Evolutionary conservation across 2,113 vertebrate species (phyloP).

Genomic region (Ceyx cyanopectus): DNA sequence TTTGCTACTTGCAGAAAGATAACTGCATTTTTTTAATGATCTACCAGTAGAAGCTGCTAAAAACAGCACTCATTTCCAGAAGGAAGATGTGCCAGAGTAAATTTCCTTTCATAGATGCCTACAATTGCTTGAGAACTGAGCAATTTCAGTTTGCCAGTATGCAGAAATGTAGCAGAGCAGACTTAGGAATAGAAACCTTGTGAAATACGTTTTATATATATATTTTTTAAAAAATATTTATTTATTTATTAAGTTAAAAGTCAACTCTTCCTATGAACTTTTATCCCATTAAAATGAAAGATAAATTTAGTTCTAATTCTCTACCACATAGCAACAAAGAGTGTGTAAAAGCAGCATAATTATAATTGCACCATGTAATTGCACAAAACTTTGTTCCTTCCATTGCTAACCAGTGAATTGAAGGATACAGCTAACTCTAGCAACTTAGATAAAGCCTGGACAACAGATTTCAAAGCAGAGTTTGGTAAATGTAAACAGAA

Average conservation of each 20-base stretch:
- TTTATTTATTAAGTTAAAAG: no score
- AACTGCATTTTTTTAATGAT: not conserved
- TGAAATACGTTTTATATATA: not conserved
- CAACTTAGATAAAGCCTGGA: not conserved
- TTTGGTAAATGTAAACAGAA: not conserved
- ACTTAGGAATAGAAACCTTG: not conserved
- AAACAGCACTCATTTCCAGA: not conserved
- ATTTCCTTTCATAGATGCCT: not conserved
- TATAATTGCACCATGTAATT: not conserved
- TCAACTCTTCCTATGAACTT: not conserved
- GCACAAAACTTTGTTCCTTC: not conserved
- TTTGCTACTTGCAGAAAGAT: not conserved
- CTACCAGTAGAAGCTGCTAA: not conserved
- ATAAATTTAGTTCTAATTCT: not conserved
- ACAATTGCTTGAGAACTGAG: not conserved
- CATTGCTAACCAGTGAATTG: not conserved
- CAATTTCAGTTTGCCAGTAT: not conserved
- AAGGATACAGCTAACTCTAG: not conserved
- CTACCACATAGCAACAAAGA: not conserved
- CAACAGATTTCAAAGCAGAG: not conserved
- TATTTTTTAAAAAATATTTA: no score
- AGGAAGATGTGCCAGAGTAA: not conserved
- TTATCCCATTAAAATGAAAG: not conserved
- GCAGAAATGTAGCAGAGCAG: not conserved
- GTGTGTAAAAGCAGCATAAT: accelerated